phyloP scores from a whole-genome alignment of 1,140 invertebrate species.

The Cyclargus thomasi region DNA sequence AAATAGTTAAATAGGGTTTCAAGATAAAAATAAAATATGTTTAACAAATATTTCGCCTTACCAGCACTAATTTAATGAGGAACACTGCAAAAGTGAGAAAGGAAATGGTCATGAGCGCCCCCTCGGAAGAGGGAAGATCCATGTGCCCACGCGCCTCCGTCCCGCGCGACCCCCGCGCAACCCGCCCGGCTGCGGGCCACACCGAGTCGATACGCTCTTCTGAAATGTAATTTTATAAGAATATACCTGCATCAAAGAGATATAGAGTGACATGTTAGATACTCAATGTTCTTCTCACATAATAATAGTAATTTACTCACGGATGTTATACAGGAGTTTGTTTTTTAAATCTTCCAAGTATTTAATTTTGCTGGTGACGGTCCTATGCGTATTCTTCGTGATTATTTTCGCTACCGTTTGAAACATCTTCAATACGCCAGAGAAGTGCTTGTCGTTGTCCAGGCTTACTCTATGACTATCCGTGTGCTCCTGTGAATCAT shows the following conservation, averaged over 20 bases:
- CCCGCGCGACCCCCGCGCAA: slow-evolving; percentile 43
- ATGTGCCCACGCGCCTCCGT: slow-evolving; percentile 73
- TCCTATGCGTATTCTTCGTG: slow-evolving; percentile 69
- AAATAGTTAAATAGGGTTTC: too few species aligned
- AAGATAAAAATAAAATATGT: too few species aligned
- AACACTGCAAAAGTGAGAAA: slow-evolving; percentile 90
- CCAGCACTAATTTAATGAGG: slow-evolving; percentile 87
- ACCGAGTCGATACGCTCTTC: slow-evolving; percentile 60
- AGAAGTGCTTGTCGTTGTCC: slow-evolving; percentile 27
- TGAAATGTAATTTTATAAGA: slow-evolving; percentile 30
- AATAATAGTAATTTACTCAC: slow-evolving; percentile 57
- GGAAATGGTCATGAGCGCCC: slow-evolving; percentile 85
- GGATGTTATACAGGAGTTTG: slow-evolving; percentile 75
- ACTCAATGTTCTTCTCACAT: too few species aligned
- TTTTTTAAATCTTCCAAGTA: slow-evolving; percentile 75
- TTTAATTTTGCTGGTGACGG: slow-evolving; percentile 75
- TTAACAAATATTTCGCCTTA: slow-evolving; percentile 54
- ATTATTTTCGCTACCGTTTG: slow-evolving; percentile 74
- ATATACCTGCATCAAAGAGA: too few species aligned
- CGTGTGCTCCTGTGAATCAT: not conserved
- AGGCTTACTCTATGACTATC: not conserved
- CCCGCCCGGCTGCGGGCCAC: slow-evolving; percentile 48
- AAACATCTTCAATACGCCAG: slow-evolving; percentile 64
- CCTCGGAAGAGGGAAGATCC: slow-evolving; percentile 86
- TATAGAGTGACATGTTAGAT: too few species aligned